phyloP scores from a whole-genome alignment of 2,888 invertebrate species.

The Caenorhabditis auriculariae region DNA sequence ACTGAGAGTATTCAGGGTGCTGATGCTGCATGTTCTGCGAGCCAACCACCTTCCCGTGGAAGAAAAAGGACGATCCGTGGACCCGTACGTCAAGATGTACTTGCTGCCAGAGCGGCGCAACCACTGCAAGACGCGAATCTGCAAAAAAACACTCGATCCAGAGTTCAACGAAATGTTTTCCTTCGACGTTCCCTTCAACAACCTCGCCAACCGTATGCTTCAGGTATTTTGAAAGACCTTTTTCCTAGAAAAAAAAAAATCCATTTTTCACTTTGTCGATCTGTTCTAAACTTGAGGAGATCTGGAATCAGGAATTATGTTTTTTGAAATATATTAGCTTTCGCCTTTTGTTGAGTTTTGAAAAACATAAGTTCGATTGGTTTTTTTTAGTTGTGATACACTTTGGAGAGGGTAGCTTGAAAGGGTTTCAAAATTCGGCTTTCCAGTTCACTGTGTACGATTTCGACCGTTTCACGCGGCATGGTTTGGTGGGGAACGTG shows the following conservation, averaged over 20 bases:
- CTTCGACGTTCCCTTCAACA: constrained; percentile 79
- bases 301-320: neutral
- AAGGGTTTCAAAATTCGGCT: neutral
- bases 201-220: constrained; percentile 76
- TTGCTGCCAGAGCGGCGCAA: constrained; percentile 82
- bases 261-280: too few species aligned
- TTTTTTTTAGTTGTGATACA: too few species aligned
- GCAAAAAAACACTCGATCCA: constrained; percentile 45
- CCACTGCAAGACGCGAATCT: constrained; percentile 79
- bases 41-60: constrained; percentile 69
- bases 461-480: constrained; percentile 84
- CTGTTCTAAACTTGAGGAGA: too few species aligned
- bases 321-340: neutral
- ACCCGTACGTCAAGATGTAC: constrained; percentile 84
- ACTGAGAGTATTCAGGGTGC: constrained; percentile 69
- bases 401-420: too few species aligned
- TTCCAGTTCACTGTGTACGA: constrained; percentile 82
- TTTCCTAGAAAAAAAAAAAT: neutral
- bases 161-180: constrained; percentile 72
- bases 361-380: too few species aligned
- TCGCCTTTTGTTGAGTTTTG: neutral
- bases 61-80: constrained; percentile 81
- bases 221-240: constrained; percentile 41
- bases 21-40: constrained; percentile 68
- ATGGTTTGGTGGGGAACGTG: constrained; percentile 81